Base-by-base conservation (phyloP, 2,888 invertebrate genomes). In the Crematogaster levior region DNA sequence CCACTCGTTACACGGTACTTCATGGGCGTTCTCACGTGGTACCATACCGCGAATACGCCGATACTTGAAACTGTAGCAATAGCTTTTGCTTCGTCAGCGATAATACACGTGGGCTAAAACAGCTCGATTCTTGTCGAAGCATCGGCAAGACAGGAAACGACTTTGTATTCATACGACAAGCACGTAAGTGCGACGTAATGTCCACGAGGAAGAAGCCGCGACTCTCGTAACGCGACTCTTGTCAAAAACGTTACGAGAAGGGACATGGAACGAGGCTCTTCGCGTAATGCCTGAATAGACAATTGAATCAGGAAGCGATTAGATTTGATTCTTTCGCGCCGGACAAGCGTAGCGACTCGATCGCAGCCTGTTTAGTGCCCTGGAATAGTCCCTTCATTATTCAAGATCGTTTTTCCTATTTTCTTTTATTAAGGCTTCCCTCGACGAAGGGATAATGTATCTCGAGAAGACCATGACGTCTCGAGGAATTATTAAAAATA, bases 221-320 rank as follows among this genome's bases (percentile, higher is more conserved):
- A 51, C 83, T 70, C 70, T 81, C 81, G 79, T 74, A 84, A 82
- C 75, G 61, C 48, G 56, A 82, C 87, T 87, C 85, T 86, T 75
- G 80, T 82, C 48, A 85, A 81, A 84, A 84, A 84, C 66, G 74
- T 79, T 66, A 60, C 12, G 65, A 48, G 21, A 80, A 68, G 53
- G 60, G 40, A 66, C 48, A 51, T 9, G 40, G 37, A 60, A 53
- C 40, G 81, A 80, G 63, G 34, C 61, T 43, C 51, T 77, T 68
- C 80, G 65, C 63, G 65, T 27, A 75, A 84, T 60, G 82, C 58
- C 81, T 84, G 85, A 84, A 83, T 85, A 81, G 74, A 88, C 88
- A 87, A 75, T 83, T 82, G 84, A 89, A 86, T 82, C 37, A 85
- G 83, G 85, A 86, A 84, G 84, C 82, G 86, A 86, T 88, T 88